Conservation (phyloP, 2,888 invertebrate genomes). For the Pocota personata region DNA sequence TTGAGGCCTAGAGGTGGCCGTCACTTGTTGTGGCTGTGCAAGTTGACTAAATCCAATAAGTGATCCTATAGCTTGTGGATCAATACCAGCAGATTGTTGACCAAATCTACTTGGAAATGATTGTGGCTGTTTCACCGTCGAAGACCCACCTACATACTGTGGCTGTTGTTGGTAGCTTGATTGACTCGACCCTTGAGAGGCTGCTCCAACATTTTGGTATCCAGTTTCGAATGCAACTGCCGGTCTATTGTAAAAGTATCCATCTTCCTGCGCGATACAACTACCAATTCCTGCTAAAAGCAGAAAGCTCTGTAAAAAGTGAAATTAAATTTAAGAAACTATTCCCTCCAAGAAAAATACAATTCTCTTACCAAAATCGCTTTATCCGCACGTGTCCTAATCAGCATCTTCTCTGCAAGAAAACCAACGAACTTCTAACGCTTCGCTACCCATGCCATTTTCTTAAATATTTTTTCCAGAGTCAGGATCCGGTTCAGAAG, state of each 20-base stretch:
- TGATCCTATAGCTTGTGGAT: too few species aligned
- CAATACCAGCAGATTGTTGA: too few species aligned
- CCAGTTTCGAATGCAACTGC: constrained; percentile 37
- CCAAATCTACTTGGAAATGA: too few species aligned
- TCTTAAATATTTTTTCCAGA: constrained; percentile 58
- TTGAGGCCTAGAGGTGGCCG: background rate
- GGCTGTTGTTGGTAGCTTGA: constrained; percentile 7
- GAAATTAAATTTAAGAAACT: background rate
- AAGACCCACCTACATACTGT: constrained; percentile 18
- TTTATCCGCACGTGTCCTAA: constrained; percentile 47
- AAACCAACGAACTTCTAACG: constrained; percentile 67
- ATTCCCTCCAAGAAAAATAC: background rate
- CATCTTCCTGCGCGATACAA: constrained; percentile 33
- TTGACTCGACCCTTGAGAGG: background rate
- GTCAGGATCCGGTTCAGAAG: constrained; percentile 67
- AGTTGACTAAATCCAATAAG: background rate
- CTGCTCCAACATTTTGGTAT: background rate
- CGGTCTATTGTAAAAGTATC: constrained; percentile 48
- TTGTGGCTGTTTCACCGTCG: background rate
- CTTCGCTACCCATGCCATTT: constrained; percentile 54
- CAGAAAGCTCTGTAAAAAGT: constrained; percentile 46
- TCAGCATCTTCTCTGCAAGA: constrained; percentile 62
- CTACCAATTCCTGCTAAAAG: constrained; percentile 38
- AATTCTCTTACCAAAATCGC: constrained; percentile 59
- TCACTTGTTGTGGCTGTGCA: background rate